Base-by-base conservation (phyloP, 53 echinoderm and acorn worm species). In the Luidia sarsii region DNA sequence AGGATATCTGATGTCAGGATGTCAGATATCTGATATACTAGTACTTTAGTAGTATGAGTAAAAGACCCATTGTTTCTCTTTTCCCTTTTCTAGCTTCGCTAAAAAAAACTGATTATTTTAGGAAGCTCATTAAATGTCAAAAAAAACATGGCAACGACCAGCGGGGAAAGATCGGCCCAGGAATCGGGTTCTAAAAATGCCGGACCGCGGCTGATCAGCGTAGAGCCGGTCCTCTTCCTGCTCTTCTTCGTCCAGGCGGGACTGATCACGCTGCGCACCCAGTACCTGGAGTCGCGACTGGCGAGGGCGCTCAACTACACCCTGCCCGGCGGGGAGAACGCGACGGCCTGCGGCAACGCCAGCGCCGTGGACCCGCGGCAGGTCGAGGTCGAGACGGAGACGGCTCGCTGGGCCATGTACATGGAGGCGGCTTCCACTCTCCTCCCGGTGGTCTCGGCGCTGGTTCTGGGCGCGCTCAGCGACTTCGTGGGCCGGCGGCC, bases 401-500 rank as follows among this genome's bases (percentile, higher is more conserved):
- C 74, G 13, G 82, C 73, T 16, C 24, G 27, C 0, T 87, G 82
- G 87, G 16, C 50, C 7, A 82, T 74, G 87, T 82, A 73, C 82
- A 43, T 87, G 60, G 54, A 43, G 49, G 51, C 52, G 34, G 51
- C 52, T 16, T 65, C 87, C 3, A 82, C 73, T 8, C 34, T 87
- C 49, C 56, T 57, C 1, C 82, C 87, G 18, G 73, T 87, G 34
- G 57, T 38, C 13, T 57, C 10, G 11, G 74, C 87, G 1, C 43
- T 82, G 0, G 25, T 87, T 18, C 50, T 87, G 4, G 59, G 34
- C 2, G 71, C 82, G 15, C 33, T 82, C 9, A 82, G 82, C 13
- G 82, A 82, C 49, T 82, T 82, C 50, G 46, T 82, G 10, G 87
- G 87, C 39, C 65, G 87, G 28, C 63, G 61, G 67, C 87, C 87